These are phyloP conservation scores for Gallinago solitaria DNA, from an alignment of 2,797 vertebrate genomes.

Conservation along the genomic window DNA sequence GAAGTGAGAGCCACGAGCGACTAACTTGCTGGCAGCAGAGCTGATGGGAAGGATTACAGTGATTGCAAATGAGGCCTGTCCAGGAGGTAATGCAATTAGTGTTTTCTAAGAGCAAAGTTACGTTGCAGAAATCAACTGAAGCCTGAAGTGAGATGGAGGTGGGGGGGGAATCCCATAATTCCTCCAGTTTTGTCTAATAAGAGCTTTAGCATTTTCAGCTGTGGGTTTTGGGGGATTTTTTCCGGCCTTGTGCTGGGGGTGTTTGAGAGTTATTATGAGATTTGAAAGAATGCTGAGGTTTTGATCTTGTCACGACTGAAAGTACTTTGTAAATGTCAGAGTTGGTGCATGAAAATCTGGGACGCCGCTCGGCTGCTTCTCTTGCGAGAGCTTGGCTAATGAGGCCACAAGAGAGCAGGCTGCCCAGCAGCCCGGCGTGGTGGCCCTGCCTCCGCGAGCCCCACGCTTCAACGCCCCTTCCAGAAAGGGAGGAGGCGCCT, in stretches of 20 bases:
- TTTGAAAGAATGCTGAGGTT: slow-evolving; percentile 76
- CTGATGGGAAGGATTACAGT: background rate
- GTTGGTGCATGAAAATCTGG: slow-evolving; percentile 67
- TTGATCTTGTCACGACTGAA: slow-evolving; percentile 75
- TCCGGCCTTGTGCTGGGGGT: background rate
- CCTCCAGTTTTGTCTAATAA: slow-evolving; percentile 38
- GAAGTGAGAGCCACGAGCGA: background rate
- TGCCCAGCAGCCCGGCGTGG: background rate
- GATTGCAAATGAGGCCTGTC: slow-evolving; percentile 54
- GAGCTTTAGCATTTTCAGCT: slow-evolving; percentile 55
- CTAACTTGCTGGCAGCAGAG: background rate
- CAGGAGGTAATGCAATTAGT: slow-evolving; percentile 23
- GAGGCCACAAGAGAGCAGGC: slow-evolving; percentile 78
- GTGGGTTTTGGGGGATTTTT: background rate
- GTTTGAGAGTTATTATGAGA: slow-evolving; percentile 69
- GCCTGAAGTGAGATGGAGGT: background rate
- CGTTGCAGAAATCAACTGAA: slow-evolving; percentile 41
- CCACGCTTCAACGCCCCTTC: background rate
- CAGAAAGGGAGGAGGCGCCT: background rate
- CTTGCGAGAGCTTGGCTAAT: slow-evolving; percentile 66
- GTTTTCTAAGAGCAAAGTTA: slow-evolving; percentile 29
- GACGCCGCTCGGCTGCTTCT: slow-evolving; percentile 29
- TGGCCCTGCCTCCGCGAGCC: background rate
- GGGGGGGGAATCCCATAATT: slow-evolving; percentile 10
- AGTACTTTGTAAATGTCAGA: slow-evolving; percentile 75